These are phyloP conservation scores for Monochamus saltuarius DNA, from an alignment of 1,140 invertebrate genomes.

Conservation along the genomic window DNA sequence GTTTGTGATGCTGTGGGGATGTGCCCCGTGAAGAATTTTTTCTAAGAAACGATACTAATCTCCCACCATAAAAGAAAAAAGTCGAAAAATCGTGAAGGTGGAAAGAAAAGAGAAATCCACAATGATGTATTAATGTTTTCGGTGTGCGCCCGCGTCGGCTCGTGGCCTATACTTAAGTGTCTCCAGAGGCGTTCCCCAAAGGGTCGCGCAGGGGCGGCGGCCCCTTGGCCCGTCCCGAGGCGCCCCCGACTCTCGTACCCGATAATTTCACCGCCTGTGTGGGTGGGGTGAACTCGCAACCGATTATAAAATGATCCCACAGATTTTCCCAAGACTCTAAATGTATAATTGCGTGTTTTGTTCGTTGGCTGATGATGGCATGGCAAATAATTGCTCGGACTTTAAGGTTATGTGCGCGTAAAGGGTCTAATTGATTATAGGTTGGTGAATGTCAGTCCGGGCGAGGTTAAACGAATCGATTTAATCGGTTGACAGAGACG, in stretches of 20 bases:
- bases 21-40: not conserved
- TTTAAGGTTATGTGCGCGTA: too few relatives aligned
- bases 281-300: constrained; percentile 29
- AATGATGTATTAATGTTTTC: constrained; percentile 30
- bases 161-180: constrained; percentile 42
- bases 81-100: constrained; percentile 9
- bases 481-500: too few relatives aligned
- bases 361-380: constrained; percentile 6
- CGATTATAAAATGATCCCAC: constrained; percentile 21
- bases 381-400: constrained; percentile 5
- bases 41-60: constrained; percentile 11
- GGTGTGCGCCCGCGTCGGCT: constrained; percentile 25
- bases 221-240: constrained; percentile 22
- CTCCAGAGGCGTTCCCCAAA: constrained; percentile 40
- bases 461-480: not conserved
- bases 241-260: constrained; percentile 24
- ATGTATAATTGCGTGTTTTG: constrained; percentile 22
- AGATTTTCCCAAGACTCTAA: constrained; percentile 21
- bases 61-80: not conserved
- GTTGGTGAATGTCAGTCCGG: not conserved
- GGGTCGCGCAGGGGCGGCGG: constrained; percentile 34
- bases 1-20: too few relatives aligned
- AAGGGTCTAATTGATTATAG: too few relatives aligned
- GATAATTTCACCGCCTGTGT: constrained; percentile 38
- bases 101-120: constrained; percentile 14